phyloP scores from a whole-genome alignment of 2,113 vertebrate species.

The Lamprologus sp. region DNA sequence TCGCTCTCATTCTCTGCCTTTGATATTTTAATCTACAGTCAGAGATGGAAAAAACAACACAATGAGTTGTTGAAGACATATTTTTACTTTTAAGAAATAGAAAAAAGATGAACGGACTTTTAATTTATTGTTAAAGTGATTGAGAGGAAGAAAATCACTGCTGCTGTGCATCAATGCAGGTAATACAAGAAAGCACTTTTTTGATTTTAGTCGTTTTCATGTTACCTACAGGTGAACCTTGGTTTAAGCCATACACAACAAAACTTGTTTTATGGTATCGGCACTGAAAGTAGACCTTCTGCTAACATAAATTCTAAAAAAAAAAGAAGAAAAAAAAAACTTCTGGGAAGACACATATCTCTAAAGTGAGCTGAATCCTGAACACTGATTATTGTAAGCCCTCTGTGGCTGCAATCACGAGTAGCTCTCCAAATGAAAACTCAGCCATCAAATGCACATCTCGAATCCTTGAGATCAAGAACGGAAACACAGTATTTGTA shows the following conservation, averaged over 20 bases:
- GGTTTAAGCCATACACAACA: background rate
- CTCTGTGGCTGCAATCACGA: constrained; percentile 13
- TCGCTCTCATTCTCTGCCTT: background rate
- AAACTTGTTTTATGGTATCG: background rate
- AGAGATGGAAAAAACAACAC: constrained; percentile 20
- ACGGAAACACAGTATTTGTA: background rate
- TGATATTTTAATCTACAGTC: constrained; percentile 25
- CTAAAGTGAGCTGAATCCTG: background rate
- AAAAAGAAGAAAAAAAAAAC: background rate
- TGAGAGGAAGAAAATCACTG: background rate
- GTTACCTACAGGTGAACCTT: constrained; percentile 12
- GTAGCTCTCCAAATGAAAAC: background rate
- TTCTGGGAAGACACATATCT: background rate
- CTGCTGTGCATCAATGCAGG: background rate
- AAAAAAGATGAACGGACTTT: background rate
- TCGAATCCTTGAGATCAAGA: background rate
- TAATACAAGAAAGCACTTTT: background rate
- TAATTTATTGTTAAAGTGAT: background rate
- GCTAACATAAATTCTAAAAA: background rate
- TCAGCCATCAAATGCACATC: background rate
- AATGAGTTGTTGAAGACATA: background rate
- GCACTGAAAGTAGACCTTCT: background rate
- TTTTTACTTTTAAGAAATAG: background rate
- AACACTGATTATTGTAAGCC: constrained; percentile 14
- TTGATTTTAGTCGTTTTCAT: background rate